Percentiles rank a stretch among this genome's conserved stretches.
phyloP scores from a whole-genome alignment of 2,113 vertebrate species.

The Aramus guarauna region DNA sequence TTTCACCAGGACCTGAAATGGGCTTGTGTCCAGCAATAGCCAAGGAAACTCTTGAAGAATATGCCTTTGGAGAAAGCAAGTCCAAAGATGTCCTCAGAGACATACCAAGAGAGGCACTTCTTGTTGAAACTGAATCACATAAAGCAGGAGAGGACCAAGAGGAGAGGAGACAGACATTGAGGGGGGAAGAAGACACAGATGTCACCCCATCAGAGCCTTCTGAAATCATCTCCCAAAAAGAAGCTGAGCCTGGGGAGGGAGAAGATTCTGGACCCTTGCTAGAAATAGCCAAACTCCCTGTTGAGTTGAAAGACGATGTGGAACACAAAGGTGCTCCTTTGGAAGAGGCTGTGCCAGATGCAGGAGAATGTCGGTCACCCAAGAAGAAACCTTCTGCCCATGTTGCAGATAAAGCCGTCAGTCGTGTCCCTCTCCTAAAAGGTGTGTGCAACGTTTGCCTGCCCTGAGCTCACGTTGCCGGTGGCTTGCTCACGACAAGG shows the following conservation, averaged over 20 bases:
- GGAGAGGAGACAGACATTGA: neutral
- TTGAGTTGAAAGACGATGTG: neutral
- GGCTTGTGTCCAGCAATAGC: neutral
- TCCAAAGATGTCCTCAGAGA: neutral
- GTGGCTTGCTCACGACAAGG: neutral
- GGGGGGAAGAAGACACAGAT: neutral
- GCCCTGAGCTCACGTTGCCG: neutral
- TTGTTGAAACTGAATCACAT: neutral
- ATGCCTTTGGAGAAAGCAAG: neutral
- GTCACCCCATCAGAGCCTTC: neutral
- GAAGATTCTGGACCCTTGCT: neutral
- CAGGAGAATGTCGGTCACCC: neutral
- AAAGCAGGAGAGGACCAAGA: neutral
- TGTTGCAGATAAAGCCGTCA: conserved; percentile 41
- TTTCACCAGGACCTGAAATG: neutral
- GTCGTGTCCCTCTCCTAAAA: conserved; percentile 72
- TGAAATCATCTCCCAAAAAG: conserved; percentile 22
- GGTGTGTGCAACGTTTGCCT: conserved; percentile 67
- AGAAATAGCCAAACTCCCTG: neutral
- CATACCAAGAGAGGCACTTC: neutral
- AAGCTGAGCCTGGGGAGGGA: conserved; percentile 29
- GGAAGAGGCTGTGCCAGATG: neutral
- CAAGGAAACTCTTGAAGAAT: neutral
- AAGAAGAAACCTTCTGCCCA: conserved; percentile 15
- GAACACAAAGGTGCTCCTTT: neutral